Conservation (phyloP, 2,113 vertebrate genomes). For the Fregetta grallaria region DNA sequence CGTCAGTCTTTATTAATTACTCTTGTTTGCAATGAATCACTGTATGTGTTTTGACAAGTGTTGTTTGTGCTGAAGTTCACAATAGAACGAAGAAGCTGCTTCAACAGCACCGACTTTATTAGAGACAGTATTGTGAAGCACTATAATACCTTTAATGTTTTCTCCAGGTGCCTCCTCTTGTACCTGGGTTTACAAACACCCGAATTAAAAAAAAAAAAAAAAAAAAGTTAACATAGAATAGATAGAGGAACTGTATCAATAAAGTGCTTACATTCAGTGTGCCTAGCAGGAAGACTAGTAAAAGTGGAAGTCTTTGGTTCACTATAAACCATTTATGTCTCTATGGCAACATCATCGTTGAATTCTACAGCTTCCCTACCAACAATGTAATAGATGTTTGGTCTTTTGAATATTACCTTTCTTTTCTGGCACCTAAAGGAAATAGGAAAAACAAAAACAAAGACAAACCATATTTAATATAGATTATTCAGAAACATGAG, state of each 20-base stretch:
- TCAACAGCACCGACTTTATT: background rate
- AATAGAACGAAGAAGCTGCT: background rate
- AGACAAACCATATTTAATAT: background rate
- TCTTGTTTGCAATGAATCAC: background rate
- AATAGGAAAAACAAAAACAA: background rate
- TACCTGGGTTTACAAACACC: background rate
- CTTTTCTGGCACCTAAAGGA: background rate
- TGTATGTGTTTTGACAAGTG: background rate
- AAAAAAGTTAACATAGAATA: background rate
- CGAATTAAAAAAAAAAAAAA: background rate
- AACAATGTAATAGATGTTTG: background rate
- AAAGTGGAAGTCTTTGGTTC: background rate
- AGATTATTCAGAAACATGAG: conserved; percentile 15
- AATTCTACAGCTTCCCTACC: background rate
- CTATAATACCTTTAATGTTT: background rate
- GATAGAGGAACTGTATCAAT: background rate
- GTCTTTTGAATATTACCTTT: background rate
- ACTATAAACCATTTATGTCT: conserved; percentile 5
- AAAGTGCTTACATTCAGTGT: background rate
- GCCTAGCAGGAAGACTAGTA: background rate
- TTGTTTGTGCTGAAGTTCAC: background rate
- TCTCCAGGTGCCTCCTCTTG: background rate
- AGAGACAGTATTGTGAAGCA: background rate
- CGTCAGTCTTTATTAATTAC: background rate
- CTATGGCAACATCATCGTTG: conserved; percentile 28